phyloP scores from a whole-genome alignment of 1,140 invertebrate genomes.

The Drosophila pallidifrons region DNA sequence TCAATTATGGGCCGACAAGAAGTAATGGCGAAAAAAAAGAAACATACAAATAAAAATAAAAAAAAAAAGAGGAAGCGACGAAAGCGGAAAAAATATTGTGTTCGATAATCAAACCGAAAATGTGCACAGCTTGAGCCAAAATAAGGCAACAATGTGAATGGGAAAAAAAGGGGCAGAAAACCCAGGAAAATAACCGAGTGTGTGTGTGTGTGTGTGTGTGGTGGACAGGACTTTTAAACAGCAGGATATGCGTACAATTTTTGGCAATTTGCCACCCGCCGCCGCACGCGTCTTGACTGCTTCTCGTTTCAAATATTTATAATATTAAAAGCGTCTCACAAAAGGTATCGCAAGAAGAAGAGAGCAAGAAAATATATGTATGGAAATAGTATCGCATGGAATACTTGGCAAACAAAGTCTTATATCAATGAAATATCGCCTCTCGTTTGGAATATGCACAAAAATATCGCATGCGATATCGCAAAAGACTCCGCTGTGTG shows the following conservation, averaged over 20 bases:
- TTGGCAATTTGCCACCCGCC: constrained; percentile 82
- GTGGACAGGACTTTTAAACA: constrained; percentile 73
- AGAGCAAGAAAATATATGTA: background rate
- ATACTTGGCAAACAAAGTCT: background rate
- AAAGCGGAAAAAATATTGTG: constrained; percentile 82
- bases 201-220: constrained; percentile 10
- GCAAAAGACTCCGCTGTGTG: constrained; percentile 19
- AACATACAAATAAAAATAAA: constrained; percentile 11
- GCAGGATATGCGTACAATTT: constrained; percentile 81
- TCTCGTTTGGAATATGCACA: background rate
- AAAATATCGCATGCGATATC: background rate
- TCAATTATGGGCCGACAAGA: constrained; percentile 80
- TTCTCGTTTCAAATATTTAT: background rate
- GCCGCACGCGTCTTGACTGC: constrained; percentile 59
- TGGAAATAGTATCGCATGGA: background rate
- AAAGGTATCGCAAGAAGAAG: background rate
- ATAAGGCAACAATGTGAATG: constrained; percentile 61
- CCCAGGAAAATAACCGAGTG: constrained; percentile 50
- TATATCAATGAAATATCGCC: background rate
- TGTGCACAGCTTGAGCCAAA: constrained; percentile 82
- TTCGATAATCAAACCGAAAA: constrained; percentile 83
- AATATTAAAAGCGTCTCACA: constrained; percentile 3
- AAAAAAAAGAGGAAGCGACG: constrained; percentile 34
- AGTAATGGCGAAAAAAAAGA: constrained; percentile 34
- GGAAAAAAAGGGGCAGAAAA: constrained; percentile 62